Evolutionary conservation across 1,140 invertebrate species (phyloP).

Genomic region (Acarapis woodi): DNA sequence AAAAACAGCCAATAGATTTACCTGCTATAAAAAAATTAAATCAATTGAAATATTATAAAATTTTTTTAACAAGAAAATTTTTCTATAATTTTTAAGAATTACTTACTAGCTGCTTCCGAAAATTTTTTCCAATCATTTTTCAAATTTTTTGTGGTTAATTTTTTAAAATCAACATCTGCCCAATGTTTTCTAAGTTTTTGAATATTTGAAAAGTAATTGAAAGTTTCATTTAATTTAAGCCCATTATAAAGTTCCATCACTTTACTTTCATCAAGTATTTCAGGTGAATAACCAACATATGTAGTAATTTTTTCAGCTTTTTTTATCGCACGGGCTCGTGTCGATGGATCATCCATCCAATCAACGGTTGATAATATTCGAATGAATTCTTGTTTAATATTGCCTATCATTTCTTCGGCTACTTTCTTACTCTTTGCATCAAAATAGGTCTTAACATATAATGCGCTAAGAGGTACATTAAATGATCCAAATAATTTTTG

Average conservation of each 20-base stretch:
- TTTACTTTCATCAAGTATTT: conserved; percentile 18
- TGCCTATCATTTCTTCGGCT: conserved; percentile 14
- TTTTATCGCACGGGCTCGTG: not conserved
- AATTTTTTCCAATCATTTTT: conserved; percentile 30
- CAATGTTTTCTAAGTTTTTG: not conserved
- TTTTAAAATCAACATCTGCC: conserved; percentile 13
- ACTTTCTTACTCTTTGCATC: conserved; percentile 19
- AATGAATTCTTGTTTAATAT: conserved; percentile 13
- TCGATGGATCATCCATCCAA: conserved; percentile 46
- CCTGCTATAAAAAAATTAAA: too few relatives aligned
- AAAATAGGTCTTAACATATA: conserved; percentile 22
- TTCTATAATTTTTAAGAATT: too few relatives aligned
- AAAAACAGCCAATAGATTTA: too few relatives aligned
- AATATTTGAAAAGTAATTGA: not conserved
- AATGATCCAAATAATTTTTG: conserved; percentile 16
- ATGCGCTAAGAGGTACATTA: conserved; percentile 20
- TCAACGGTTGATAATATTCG: conserved; percentile 31
- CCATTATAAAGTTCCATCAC: conserved; percentile 17
- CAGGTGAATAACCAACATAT: conserved; percentile 21
- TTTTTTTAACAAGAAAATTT: too few relatives aligned
- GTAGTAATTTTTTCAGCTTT: conserved; percentile 16
- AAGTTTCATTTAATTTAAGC: conserved; percentile 16
- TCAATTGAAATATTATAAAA: too few relatives aligned
- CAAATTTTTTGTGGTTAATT: conserved; percentile 17
- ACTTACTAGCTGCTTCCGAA: too few relatives aligned